Evolutionary conservation across 2,888 invertebrate species (phyloP).

Genomic region (Acanthosepion pharaonis): DNA sequence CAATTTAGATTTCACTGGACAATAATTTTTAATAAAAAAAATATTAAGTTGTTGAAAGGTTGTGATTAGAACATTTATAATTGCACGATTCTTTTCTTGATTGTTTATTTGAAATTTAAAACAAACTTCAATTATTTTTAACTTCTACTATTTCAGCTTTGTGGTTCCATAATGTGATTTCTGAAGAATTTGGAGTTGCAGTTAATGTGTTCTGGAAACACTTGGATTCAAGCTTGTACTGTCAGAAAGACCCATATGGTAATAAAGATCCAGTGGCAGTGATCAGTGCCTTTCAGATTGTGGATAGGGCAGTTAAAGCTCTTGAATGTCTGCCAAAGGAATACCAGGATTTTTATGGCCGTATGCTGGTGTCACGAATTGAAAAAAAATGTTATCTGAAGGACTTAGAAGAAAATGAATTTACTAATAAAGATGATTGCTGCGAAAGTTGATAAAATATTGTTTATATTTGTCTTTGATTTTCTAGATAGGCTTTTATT

Average conservation of each 20-base stretch:
- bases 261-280: constrained; percentile 77
- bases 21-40: too few relatives aligned
- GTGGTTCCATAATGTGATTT: constrained; percentile 78
- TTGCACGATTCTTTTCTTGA: neutral
- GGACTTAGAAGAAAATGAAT: neutral
- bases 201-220: constrained; percentile 79
- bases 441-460: too few relatives aligned
- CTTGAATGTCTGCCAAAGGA: constrained; percentile 75
- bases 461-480: too few relatives aligned
- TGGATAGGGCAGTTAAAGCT: constrained; percentile 75
- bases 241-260: constrained; percentile 78
- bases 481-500: too few relatives aligned
- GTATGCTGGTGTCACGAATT: constrained; percentile 73
- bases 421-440: too few relatives aligned
- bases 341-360: constrained; percentile 77
- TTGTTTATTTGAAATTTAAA: neutral
- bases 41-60: too few relatives aligned
- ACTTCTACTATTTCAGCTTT: constrained; percentile 73
- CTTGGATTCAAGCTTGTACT: constrained; percentile 75
- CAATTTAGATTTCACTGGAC: too few relatives aligned
- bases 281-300: constrained; percentile 74
- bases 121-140: neutral
- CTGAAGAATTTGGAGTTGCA: constrained; percentile 76
- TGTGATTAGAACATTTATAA: too few relatives aligned
- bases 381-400: constrained; percentile 60